These are phyloP conservation scores for Marcusenius ussheri DNA, from an alignment of 2,113 vertebrate genomes.

Conservation along the genomic window DNA sequence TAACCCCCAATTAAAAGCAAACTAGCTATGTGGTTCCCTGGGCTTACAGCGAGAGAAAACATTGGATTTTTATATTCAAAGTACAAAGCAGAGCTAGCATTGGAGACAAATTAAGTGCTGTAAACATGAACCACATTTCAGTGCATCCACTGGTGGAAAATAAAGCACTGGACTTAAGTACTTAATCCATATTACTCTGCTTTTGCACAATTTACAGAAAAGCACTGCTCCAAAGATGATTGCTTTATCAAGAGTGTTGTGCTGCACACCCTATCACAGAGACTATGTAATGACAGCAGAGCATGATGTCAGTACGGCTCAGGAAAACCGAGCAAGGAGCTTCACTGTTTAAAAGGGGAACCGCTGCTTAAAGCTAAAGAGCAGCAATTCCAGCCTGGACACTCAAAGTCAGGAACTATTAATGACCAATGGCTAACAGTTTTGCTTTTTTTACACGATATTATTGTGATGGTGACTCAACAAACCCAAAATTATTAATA, in stretches of 20 bases:
- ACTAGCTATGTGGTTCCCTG: background rate
- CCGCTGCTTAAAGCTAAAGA: background rate
- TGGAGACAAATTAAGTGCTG: background rate
- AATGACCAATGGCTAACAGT: background rate
- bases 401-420: background rate
- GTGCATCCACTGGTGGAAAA: background rate
- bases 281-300: background rate
- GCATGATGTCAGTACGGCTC: background rate
- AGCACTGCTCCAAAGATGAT: background rate
- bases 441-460: background rate
- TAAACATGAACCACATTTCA: background rate
- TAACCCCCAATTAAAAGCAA: background rate
- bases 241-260: background rate
- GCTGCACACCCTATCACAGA: background rate
- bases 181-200: background rate
- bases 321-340: background rate
- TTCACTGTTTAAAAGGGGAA: background rate
- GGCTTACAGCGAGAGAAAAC: background rate
- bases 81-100: background rate
- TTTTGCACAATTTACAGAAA: background rate
- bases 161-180: background rate
- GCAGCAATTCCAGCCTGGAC: background rate
- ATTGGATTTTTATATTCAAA: background rate
- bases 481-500: background rate
- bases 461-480: background rate